phyloP scores from a whole-genome alignment of 2,888 invertebrate genomes.

The Campoplex nolae region DNA sequence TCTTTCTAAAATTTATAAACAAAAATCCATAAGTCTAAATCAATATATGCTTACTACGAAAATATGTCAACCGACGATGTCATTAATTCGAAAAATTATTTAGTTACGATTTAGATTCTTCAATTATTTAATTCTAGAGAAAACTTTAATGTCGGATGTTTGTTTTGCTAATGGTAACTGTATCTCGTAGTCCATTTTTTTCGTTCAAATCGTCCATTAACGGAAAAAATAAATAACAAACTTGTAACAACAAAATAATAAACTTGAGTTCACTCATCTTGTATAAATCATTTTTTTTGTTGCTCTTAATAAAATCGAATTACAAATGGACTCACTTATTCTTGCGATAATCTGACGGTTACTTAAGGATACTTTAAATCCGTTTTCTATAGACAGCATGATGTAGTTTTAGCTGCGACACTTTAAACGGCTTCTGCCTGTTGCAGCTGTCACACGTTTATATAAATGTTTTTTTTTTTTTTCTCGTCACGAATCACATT shows the following conservation, averaged over 20 bases:
- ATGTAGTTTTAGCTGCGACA: slow-evolving; percentile 29
- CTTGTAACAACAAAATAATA: not conserved
- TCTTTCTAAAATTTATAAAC: slow-evolving; percentile 85
- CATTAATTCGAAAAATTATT: not conserved
- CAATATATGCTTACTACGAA: not conserved
- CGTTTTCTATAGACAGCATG: slow-evolving; percentile 73
- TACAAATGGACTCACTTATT: slow-evolving; percentile 70
- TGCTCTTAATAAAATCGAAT: not conserved
- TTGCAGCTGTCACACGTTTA: slow-evolving; percentile 38
- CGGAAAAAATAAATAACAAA: not conserved
- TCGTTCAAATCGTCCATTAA: not conserved
- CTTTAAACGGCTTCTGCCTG: slow-evolving; percentile 51
- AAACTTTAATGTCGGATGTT: not conserved
- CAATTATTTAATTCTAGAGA: not conserved
- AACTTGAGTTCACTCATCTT: not conserved
- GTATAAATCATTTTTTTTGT: not conserved
- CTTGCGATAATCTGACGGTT: slow-evolving; percentile 69
- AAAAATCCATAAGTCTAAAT: slow-evolving; percentile 13
- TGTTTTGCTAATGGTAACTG: not conserved
- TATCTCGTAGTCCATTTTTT: not conserved
- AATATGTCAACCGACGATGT: not conserved
- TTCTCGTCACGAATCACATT: slow-evolving; percentile 26
- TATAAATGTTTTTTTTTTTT: slow-evolving; percentile 39
- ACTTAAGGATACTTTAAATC: slow-evolving; percentile 72
- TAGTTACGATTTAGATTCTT: not conserved